Evolutionary conservation across 2,888 invertebrate species (phyloP).

Genomic region (Exephanes ischioxanthus): DNA sequence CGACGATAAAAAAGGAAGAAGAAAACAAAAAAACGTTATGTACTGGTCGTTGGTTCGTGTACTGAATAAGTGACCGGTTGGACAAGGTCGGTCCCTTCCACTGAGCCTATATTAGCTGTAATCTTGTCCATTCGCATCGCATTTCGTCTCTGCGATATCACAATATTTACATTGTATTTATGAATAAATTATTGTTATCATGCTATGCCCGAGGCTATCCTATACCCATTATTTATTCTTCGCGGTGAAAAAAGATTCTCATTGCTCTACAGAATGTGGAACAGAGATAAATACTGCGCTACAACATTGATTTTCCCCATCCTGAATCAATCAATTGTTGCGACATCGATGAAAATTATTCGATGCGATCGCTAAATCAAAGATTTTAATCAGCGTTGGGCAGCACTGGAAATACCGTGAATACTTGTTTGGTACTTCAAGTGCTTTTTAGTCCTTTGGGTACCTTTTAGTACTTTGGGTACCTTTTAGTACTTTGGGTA

Average conservation of each 20-base stretch:
- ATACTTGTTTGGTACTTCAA: too few species aligned
- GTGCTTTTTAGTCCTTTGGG: too few species aligned
- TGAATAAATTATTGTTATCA: conserved; percentile 79
- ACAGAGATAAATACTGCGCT: too few species aligned
- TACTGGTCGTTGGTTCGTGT: conserved; percentile 10
- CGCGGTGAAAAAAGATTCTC: too few species aligned
- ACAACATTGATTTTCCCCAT: neutral
- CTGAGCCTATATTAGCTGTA: conserved; percentile 55
- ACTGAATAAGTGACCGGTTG: conserved; percentile 28
- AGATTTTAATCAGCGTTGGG: too few species aligned
- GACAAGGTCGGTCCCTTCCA: conserved; percentile 46
- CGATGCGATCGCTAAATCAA: too few species aligned
- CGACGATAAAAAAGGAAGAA: conserved; percentile 2
- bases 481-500: too few species aligned
- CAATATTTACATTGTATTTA: conserved; percentile 75
- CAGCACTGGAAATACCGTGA: too few species aligned
- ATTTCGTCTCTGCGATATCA: conserved; percentile 68
- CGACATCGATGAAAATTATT: neutral
- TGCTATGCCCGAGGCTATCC: conserved; percentile 1
- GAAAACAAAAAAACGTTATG: neutral
- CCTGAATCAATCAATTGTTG: neutral
- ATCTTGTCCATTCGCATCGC: conserved; percentile 58
- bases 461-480: too few species aligned
- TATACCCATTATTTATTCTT: neutral
- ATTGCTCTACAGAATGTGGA: too few species aligned